Conservation (phyloP, 2,888 invertebrate genomes). For the Lepas anatifera region DNA sequence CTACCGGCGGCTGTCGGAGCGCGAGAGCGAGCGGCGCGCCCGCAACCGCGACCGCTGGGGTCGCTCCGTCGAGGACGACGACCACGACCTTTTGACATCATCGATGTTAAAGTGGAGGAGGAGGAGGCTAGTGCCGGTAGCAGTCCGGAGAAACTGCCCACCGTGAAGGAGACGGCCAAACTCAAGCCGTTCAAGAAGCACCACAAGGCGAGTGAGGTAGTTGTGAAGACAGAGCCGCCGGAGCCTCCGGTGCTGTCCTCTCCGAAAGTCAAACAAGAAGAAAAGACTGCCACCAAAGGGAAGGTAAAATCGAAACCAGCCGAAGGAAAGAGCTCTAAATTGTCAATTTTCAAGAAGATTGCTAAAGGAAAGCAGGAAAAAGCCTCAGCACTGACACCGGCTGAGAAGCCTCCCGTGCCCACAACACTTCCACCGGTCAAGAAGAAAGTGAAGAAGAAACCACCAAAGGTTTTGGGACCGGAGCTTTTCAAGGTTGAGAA, state of each 20-base stretch:
- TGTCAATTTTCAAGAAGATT: conserved; percentile 23
- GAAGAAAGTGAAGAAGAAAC: conserved; percentile 23
- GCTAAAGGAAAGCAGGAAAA: conserved; percentile 17
- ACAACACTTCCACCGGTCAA: conserved; percentile 17
- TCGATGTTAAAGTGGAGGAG: conserved; percentile 9
- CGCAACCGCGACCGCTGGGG: neutral
- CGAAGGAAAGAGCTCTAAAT: conserved; percentile 15
- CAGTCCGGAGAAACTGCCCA: conserved; percentile 2
- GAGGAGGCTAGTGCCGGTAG: neutral
- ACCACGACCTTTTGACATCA: conserved; percentile 4
- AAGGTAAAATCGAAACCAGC: neutral
- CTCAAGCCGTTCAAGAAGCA: conserved; percentile 3
- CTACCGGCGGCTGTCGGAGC: neutral
- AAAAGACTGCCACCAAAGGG: neutral
- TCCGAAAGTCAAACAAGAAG: neutral
- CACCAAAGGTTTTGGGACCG: conserved; percentile 19
- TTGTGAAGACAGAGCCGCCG: neutral
- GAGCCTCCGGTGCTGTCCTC: neutral
- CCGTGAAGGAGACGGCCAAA: neutral
- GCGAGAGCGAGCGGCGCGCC: neutral
- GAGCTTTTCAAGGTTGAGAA: neutral
- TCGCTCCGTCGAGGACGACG: neutral
- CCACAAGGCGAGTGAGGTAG: neutral
- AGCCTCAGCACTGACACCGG: neutral
- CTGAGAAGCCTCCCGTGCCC: neutral